A percentile compares a stretch with the other conserved stretches of the same genome.
phyloP scores from a whole-genome alignment of 2,888 invertebrate species.

The Drepana falcataria region DNA sequence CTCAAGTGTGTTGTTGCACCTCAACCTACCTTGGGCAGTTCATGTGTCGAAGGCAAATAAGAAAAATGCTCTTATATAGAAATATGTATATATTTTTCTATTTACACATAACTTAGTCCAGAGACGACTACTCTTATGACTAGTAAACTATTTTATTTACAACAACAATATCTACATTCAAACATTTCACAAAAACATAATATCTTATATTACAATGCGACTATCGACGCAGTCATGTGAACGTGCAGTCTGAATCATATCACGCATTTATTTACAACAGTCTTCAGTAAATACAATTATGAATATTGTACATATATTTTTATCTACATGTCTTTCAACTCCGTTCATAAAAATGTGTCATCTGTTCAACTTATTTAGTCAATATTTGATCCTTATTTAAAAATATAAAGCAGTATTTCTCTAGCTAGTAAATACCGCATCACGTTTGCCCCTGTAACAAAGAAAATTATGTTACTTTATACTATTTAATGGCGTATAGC shows the following conservation, averaged over 20 bases:
- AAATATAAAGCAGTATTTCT: no score
- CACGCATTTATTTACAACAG: slow-evolving; percentile 26
- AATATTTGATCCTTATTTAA: neutral
- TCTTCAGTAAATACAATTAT: slow-evolving; percentile 18
- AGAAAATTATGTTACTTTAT: neutral
- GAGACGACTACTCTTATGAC: slow-evolving; percentile 55
- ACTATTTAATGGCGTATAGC: neutral
- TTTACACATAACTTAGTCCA: slow-evolving; percentile 36
- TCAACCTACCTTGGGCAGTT: no score
- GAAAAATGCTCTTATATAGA: slow-evolving; percentile 18
- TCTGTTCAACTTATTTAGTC: neutral
- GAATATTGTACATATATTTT: slow-evolving; percentile 10
- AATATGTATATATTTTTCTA: slow-evolving; percentile 42
- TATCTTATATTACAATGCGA: slow-evolving; percentile 17
- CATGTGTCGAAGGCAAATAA: no score
- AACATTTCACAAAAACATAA: slow-evolving; percentile 34
- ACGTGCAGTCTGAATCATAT: slow-evolving; percentile 6
- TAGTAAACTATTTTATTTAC: slow-evolving; percentile 51
- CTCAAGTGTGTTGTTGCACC: no score
- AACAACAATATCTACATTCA: slow-evolving; percentile 41
- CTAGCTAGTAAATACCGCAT: neutral
- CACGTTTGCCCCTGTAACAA: neutral
- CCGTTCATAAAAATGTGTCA: no score
- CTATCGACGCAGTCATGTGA: no score
- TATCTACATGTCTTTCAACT: neutral